Evolutionary conservation across 2,797 vertebrate genomes (phyloP), one percentile per base, ranked within the genome.

Genomic region (Muraenolepis orangiensis): DNA sequence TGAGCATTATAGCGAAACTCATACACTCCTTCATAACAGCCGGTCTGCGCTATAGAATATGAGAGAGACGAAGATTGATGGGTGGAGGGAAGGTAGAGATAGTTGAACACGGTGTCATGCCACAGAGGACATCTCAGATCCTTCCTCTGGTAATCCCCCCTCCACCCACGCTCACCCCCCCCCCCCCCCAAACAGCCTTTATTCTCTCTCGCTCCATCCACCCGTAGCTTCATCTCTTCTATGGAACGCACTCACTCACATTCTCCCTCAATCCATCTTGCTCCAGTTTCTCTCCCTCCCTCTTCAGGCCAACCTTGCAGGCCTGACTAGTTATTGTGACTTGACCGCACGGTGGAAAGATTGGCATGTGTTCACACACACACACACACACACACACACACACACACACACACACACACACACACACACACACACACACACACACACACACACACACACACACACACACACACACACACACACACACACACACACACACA

Each of bases 301-400:
- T 16, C 90, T 84, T 78, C 80, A 84, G 88, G 89, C 84, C 72
- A 85, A 78, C 81, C 88, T 88, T 10, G 70, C 74, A 84, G 90
- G 87, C 86, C 83, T 90, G 89, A 92, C 90, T 92, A 91, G 87
- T 78, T 89, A 91, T 88, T 90, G 89, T 87, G 91, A 90, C 90
- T 90, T 91, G 90, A 90, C 87, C 88, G 79, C 81, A 80, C 89
- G 90, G 86, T 88, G 87, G 86, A 90, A 89, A 88, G 83, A 88
- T 78, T 87, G 87, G 38, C 76, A 66, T 69, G 71, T 57, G 1
- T 31, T 3, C 70, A 68, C 36, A 36, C 26, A 32, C 71, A 36
- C 20, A 70, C 70, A n/a, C 75, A 72, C 70, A 68, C 36, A 66
- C 26, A 66, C 67, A 3, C 71, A 78, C 34, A 78, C 28, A 69